A percentile compares a stretch with the other conserved stretches of the same genome.
Conservation (phyloP, 2,888 invertebrate species). For the Disparrhopalites patrizii region DNA sequence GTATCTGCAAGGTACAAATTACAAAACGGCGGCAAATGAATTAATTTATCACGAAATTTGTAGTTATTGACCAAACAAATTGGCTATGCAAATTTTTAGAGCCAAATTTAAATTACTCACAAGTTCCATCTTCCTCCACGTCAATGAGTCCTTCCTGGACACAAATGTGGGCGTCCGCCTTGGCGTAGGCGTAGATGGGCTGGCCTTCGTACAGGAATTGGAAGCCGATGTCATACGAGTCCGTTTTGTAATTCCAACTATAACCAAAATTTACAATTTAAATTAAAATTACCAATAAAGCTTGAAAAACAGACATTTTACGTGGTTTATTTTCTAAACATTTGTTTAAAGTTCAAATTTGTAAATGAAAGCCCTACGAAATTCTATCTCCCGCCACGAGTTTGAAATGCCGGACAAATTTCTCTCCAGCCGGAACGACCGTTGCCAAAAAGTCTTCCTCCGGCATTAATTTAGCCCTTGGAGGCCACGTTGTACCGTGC, state of each 20-base stretch:
- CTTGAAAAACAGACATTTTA: too few species aligned
- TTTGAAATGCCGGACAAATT: background rate
- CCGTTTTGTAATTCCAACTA: slow-evolving; percentile 13
- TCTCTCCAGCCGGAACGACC: background rate
- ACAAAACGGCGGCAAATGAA: too few species aligned
- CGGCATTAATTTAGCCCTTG: background rate
- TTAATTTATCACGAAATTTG: too few species aligned
- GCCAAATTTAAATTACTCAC: too few species aligned
- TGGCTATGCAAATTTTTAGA: too few species aligned
- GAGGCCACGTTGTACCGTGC: background rate
- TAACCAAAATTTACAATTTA: background rate
- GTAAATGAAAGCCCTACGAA: too few species aligned
- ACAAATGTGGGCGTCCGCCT: background rate
- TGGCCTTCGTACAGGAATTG: background rate
- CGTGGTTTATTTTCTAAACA: too few species aligned
- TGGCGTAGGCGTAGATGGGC: slow-evolving; percentile 4
- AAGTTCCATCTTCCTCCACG: background rate
- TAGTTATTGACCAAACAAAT: too few species aligned
- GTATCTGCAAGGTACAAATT: slow-evolving; percentile 6
- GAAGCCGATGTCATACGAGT: slow-evolving; percentile 9
- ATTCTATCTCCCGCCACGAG: slow-evolving; percentile 1
- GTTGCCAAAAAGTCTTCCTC: background rate
- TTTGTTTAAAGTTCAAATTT: too few species aligned
- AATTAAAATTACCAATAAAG: too few species aligned
- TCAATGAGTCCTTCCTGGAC: slow-evolving; percentile 1